These are phyloP conservation scores for Caenorhabditis panamensis DNA, from an alignment of 2,888 invertebrate genomes.

Conservation along the genomic window DNA sequence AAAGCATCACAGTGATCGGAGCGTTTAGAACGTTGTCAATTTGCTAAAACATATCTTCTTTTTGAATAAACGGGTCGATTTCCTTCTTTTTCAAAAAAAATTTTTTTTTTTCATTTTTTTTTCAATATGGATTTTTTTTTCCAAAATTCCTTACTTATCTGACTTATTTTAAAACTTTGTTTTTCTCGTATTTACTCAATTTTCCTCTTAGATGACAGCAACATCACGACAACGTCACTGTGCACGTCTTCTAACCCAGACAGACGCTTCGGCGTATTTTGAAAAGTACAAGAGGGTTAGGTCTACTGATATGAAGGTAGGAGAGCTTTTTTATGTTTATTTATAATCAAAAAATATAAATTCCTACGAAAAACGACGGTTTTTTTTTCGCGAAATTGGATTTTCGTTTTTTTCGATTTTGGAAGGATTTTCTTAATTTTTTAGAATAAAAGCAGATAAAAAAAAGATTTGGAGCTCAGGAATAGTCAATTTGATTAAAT, in stretches of 20 bases:
- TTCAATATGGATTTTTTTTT: slow-evolving; percentile 1
- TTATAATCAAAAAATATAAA: not conserved
- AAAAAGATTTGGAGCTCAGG: no score
- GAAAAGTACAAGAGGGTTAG: slow-evolving; percentile 54
- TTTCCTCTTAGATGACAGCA: slow-evolving; percentile 27
- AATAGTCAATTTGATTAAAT: no score
- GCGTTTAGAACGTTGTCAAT: no score
- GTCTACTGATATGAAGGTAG: slow-evolving; percentile 58
- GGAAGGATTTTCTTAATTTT: no score
- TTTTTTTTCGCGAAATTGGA: not conserved
- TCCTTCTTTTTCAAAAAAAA: not conserved
- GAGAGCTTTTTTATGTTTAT: no score
- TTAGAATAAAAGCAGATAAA: no score
- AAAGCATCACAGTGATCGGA: slow-evolving; percentile 32
- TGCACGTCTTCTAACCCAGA: slow-evolving; percentile 28
- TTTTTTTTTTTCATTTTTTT: slow-evolving; percentile 10
- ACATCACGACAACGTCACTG: slow-evolving; percentile 34
- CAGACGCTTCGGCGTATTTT: slow-evolving; percentile 46
- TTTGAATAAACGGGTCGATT: slow-evolving; percentile 1
- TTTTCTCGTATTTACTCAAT: no score
- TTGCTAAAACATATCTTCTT: no score
- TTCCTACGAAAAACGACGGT: not conserved
- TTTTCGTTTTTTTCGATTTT: slow-evolving; percentile 3
- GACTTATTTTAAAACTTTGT: not conserved
- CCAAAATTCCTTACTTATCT: not conserved